Conservation (phyloP, 1,140 invertebrate genomes). For the Drosophila bocki region DNA sequence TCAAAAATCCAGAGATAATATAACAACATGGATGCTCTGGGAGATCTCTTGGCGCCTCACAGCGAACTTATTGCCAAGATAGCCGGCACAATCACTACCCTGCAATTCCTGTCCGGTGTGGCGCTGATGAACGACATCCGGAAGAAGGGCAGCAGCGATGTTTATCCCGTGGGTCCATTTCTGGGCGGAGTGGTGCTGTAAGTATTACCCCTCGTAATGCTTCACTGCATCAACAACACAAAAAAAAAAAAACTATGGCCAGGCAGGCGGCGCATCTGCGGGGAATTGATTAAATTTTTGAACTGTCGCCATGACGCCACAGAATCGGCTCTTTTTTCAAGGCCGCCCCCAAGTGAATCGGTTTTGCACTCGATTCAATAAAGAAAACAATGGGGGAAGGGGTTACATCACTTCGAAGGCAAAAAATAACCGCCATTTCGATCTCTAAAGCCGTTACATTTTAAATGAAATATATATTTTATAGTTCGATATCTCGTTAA, state of each 20-base stretch:
- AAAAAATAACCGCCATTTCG: slow-evolving; percentile 4
- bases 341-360: slow-evolving; percentile 24
- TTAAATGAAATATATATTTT: slow-evolving; percentile 4
- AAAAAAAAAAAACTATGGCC: neutral
- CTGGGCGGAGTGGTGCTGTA: slow-evolving; percentile 91
- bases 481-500: neutral
- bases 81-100: slow-evolving; percentile 87
- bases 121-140: slow-evolving; percentile 90
- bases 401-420: slow-evolving; percentile 29
- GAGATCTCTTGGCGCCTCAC: slow-evolving; percentile 75
- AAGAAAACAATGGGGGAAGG: slow-evolving; percentile 28
- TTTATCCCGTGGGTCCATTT: slow-evolving; percentile 89
- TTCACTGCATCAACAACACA: slow-evolving; percentile 28
- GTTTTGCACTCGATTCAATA: slow-evolving; percentile 31
- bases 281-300: slow-evolving; percentile 76
- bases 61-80: slow-evolving; percentile 74
- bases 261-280: slow-evolving; percentile 21
- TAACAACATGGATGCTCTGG: slow-evolving; percentile 78
- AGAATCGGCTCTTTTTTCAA: slow-evolving; percentile 45
- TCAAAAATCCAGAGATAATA: neutral
- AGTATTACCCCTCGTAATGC: slow-evolving; percentile 45
- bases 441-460: slow-evolving; percentile 32
- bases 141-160: slow-evolving; percentile 88
- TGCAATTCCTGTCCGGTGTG: slow-evolving; percentile 88
- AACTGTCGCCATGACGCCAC: slow-evolving; percentile 70